Conservation (phyloP, 2,888 invertebrate species). For the Diabrotica balteata region DNA sequence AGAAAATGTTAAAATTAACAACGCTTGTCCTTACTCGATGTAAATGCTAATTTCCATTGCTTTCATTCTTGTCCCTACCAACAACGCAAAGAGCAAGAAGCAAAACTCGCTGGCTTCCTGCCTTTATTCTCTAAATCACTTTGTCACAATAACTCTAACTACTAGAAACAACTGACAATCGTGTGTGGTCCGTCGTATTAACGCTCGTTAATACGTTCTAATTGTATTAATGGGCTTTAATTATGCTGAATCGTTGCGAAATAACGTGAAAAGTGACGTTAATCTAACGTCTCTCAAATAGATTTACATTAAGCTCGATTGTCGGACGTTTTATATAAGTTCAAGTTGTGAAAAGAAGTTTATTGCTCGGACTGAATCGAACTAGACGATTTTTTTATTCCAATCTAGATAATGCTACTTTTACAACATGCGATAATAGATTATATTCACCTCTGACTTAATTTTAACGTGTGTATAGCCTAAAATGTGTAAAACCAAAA, state of each 20-base stretch:
- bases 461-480: too few relatives aligned
- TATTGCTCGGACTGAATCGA: too few relatives aligned
- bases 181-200: slow-evolving; percentile 49
- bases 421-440: too few relatives aligned
- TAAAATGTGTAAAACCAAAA: too few relatives aligned
- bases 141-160: slow-evolving; percentile 47
- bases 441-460: too few relatives aligned
- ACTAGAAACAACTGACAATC: slow-evolving; percentile 43
- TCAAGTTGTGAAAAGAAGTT: too few relatives aligned
- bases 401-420: too few relatives aligned
- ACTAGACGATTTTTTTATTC: too few relatives aligned
- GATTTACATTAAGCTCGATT: slow-evolving; percentile 4
- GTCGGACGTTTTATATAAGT: too few relatives aligned
- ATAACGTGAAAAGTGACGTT: slow-evolving; percentile 34
- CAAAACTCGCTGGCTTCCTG: slow-evolving; percentile 32
- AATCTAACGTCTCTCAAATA: slow-evolving; percentile 18
- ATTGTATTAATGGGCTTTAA: slow-evolving; percentile 40
- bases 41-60: slow-evolving; percentile 36
- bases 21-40: slow-evolving; percentile 14
- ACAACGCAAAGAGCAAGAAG: slow-evolving; percentile 10
- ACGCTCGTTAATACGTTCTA: slow-evolving; percentile 38
- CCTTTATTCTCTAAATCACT: slow-evolving; percentile 42
- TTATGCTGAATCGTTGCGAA: slow-evolving; percentile 35
- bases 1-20: not conserved
- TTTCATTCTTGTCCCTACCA: slow-evolving; percentile 29